Evolutionary conservation across 2,113 vertebrate species (phyloP).

Genomic region (Mandrillus leucophaeus): DNA sequence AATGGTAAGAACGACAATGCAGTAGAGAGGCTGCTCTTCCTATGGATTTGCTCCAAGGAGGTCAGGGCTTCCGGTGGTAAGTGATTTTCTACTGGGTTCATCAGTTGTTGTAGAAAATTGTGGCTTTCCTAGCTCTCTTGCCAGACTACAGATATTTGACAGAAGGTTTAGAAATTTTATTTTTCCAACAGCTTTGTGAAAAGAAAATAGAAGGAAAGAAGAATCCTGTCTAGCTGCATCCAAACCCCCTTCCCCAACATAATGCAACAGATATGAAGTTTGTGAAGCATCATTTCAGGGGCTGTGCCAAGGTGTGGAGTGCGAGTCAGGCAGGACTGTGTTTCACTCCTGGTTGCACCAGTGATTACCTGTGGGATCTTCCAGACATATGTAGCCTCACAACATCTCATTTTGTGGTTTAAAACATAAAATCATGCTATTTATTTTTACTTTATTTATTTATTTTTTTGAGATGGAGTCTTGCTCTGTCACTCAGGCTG

Average conservation of each 20-base stretch:
- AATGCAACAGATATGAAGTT: fast-evolving
- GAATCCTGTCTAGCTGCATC: background rate
- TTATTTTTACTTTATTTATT: background rate
- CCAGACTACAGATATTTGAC: background rate
- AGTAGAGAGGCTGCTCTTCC: fast-evolving
- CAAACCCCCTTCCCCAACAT: background rate
- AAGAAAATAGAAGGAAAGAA: background rate
- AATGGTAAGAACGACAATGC: fast-evolving
- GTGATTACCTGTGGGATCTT: background rate
- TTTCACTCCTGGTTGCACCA: background rate
- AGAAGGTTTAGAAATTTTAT: background rate
- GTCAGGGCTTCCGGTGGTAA: background rate
- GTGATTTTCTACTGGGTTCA: background rate
- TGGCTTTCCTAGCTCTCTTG: background rate
- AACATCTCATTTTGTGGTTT: background rate
- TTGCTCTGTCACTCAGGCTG: too few relatives aligned
- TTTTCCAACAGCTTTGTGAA: background rate
- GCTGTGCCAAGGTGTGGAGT: too few relatives aligned
- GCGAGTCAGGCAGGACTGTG: fast-evolving
- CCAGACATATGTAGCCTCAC: background rate
- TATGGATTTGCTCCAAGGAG: background rate
- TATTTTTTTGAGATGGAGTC: too few relatives aligned
- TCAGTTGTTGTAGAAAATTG: fast-evolving
- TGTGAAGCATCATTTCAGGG: background rate
- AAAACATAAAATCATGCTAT: background rate